Evolutionary conservation across 37 sponge, comb jelly and placozoan species (phyloP), one percentile per base, ranked within the genome.

Genomic region (Beroe ovata): DNA sequence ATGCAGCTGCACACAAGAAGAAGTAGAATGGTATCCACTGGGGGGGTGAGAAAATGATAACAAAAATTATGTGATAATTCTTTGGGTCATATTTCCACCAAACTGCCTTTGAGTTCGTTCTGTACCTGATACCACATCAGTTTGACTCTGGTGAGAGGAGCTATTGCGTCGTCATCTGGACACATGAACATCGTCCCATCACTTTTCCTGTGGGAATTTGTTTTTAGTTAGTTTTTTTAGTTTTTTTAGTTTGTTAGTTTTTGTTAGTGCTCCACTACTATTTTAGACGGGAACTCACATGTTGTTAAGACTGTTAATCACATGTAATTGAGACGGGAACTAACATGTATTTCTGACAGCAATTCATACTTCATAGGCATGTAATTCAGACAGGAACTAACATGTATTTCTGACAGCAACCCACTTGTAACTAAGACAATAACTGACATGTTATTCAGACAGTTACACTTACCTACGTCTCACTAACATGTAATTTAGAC

Each of bases 21-120:
- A 61, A 61, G n/a, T 61, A 61, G 63, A 61, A 25, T 4, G 63
- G 63, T 16, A 61, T 61, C 63, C 63, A 61, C 63, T 61, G 63
- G 21, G 21, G 21, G 8, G 28, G n/a, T n/a, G n/a, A n/a, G n/a
- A n/a, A n/a, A n/a, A n/a, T n/a, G n/a, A n/a, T n/a, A n/a, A n/a
- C n/a, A n/a, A n/a, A n/a, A n/a, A n/a, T n/a, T n/a, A n/a, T n/a
- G n/a, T n/a, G n/a, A n/a, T n/a, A n/a, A n/a, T n/a, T n/a, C n/a
- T n/a, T n/a, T n/a, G n/a, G n/a, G n/a, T n/a, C n/a, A n/a, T n/a
- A n/a, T n/a, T n/a, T n/a, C n/a, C n/a, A n/a, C n/a, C n/a, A n/a
- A n/a, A n/a, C n/a, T n/a, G n/a, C n/a, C n/a, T n/a, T n/a, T n/a
- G n/a, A n/a, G n/a, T n/a, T n/a, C n/a, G n/a, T n/a, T n/a, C n/a